A percentile compares a stretch with the other conserved stretches of the same genome.
phyloP scores from a whole-genome alignment of 2,797 vertebrate genomes.

The Rachycentron canadum region DNA sequence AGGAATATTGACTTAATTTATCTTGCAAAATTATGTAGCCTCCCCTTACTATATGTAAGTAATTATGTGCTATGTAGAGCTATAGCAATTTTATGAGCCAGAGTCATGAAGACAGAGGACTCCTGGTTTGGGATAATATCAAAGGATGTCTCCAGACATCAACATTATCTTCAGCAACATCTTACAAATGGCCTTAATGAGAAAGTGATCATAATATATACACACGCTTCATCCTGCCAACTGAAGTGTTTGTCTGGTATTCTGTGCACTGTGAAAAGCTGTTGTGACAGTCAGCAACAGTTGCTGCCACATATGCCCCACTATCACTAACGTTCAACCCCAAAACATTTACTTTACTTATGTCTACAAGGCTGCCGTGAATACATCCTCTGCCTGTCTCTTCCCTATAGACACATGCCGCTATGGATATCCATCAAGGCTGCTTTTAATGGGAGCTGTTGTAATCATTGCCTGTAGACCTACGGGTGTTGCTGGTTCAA shows the following conservation, averaged over 20 bases:
- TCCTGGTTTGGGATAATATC: not conserved
- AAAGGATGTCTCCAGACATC: not conserved
- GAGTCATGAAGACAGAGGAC: not conserved
- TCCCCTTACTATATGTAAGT: not conserved
- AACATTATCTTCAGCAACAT: not conserved
- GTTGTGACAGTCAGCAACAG: slow-evolving; percentile 59
- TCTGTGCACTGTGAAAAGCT: slow-evolving; percentile 22
- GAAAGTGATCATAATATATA: not conserved
- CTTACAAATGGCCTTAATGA: not conserved
- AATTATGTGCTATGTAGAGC: no score
- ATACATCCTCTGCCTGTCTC: slow-evolving; percentile 45
- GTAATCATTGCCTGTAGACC: slow-evolving; percentile 75
- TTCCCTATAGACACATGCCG: slow-evolving; percentile 49
- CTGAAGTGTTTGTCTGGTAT: not conserved
- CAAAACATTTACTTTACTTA: slow-evolving; percentile 47
- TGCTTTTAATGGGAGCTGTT: slow-evolving; percentile 70
- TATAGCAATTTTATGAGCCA: not conserved
- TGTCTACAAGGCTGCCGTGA: slow-evolving; percentile 53
- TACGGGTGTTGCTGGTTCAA: slow-evolving; percentile 72
- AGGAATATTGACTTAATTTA: not conserved
- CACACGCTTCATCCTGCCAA: slow-evolving; percentile 1
- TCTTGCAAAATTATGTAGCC: not conserved
- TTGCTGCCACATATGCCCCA: slow-evolving; percentile 30
- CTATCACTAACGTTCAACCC: slow-evolving; percentile 39
- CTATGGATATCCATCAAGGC: slow-evolving; percentile 70